phyloP scores from a whole-genome alignment of 2,888 invertebrate genomes.

The Zygothrica quintamaculata region DNA sequence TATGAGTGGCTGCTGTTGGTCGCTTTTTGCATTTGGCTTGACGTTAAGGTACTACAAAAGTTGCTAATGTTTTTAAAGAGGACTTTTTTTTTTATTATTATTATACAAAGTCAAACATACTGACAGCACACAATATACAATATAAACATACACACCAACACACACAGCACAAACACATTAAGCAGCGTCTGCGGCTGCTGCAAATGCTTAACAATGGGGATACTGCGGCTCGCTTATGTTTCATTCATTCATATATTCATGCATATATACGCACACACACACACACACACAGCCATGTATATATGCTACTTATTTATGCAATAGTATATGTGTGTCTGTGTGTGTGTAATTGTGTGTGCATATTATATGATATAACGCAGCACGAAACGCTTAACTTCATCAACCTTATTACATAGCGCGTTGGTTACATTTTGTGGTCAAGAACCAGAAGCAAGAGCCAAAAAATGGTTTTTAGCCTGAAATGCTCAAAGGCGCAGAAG shows the following conservation, averaged over 20 bases:
- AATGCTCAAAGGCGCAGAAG: conserved; percentile 8
- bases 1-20: conserved; percentile 43
- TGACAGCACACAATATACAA: conserved; percentile 59
- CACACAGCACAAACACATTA: conserved; percentile 2
- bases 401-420: conserved; percentile 58
- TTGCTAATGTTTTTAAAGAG: conserved; percentile 82
- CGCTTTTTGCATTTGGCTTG: conserved; percentile 61
- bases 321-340: conserved; percentile 36
- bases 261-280: conserved; percentile 33
- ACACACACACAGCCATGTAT: no score
- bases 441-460: conserved; percentile 24
- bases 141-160: conserved; percentile 23
- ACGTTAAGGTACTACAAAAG: conserved; percentile 78
- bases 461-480: conserved; percentile 27
- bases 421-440: conserved; percentile 52
- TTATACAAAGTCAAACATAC: conserved; percentile 79
- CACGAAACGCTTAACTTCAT: conserved; percentile 74
- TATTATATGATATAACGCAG: conserved; percentile 63
- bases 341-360: conserved; percentile 39
- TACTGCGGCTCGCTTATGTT: conserved; percentile 67
- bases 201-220: conserved; percentile 65
- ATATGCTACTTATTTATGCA: conserved; percentile 41
- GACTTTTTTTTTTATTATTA: conserved; percentile 80
- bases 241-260: conserved; percentile 72
- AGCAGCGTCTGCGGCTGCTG: conserved; percentile 54